A percentile compares a stretch with the other conserved stretches of the same genome.
Evolutionary conservation across 92 coral and sea anemone genomes (phyloP).

Genomic region (Epizoanthus rinbou): DNA sequence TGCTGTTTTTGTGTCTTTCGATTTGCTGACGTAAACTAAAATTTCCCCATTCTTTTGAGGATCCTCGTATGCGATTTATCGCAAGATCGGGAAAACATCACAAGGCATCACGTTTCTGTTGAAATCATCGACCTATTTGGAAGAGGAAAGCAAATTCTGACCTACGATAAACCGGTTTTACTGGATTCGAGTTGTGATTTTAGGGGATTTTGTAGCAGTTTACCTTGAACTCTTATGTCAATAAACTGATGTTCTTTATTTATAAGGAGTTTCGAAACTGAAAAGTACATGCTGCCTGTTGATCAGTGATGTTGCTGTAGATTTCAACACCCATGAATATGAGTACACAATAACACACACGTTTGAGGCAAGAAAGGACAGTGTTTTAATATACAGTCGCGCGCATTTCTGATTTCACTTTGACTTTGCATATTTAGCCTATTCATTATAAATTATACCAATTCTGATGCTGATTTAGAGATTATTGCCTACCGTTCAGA

Average conservation of each 20-base stretch:
- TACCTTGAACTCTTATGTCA: slow-evolving; percentile 14
- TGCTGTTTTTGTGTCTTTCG: slow-evolving; percentile 20
- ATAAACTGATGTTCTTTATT: slow-evolving; percentile 4
- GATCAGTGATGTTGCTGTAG: slow-evolving; percentile 9
- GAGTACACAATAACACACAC: too few species aligned
- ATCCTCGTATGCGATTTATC: not conserved
- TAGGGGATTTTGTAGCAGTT: slow-evolving; percentile 8
- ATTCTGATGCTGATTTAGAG: not conserved
- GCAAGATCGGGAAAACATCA: slow-evolving; percentile 17
- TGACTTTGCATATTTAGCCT: not conserved
- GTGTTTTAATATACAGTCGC: not conserved
- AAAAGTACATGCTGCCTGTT: slow-evolving; percentile 10
- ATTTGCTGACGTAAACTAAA: not conserved
- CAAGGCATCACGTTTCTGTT: slow-evolving; percentile 3
- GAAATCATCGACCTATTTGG: slow-evolving; percentile 19
- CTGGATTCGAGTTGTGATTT: slow-evolving; percentile 33
- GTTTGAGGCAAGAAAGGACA: too few species aligned
- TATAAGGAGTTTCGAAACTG: slow-evolving; percentile 16
- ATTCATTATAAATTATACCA: not conserved
- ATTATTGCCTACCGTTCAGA: not conserved
- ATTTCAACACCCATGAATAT: not conserved
- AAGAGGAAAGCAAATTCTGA: slow-evolving; percentile 6
- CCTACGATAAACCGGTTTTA: slow-evolving; percentile 44
- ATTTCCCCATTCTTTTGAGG: not conserved
- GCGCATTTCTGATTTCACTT: not conserved